Evolutionary conservation across 2,113 vertebrate species (phyloP), one percentile per base, ranked within the genome.

Genomic region (Otus sunia): DNA sequence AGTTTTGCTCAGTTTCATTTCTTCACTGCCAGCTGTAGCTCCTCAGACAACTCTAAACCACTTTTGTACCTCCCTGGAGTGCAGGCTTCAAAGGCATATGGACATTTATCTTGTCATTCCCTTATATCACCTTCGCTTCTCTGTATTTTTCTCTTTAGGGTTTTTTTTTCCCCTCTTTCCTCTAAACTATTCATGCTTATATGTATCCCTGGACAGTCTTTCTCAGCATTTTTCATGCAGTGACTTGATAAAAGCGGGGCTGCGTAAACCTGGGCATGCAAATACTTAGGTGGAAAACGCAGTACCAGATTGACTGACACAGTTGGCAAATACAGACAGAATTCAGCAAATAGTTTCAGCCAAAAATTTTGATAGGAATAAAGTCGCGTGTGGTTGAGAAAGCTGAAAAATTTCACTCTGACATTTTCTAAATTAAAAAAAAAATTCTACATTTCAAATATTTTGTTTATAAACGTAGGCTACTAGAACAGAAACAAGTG

Each of bases 401-500:
- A 45, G 50, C 21, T 43, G 37, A 71, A 60, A 89, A 58, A 49
- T 4, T 27, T 37, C 30, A 39, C 36, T 49, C 50, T 34, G 34
- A 9, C 0, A 0, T 45, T 53, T 66, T 36, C 36, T 32, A 20
- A 37, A 49, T 43, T 17, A 15, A 59, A 37, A 69, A 56, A 69
- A 34, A 14, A 47, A 18, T 6, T 5, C 3, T 5, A 15, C 13
- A 2, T 27, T 60, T 82, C 47, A 62, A 77, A 29, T 2, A 23
- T 67, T 79, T 86, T 1, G 17, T 60, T 56, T 72, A 16, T 18
- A 36, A 74, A 12, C 0, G 0, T 26, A 56, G 6, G 2, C 9
- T 26, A 8, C 32, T 16, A 11, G 74, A 81, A 5, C 3, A 41
- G 8, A 67, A 71, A 59, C 10, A 49, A 76, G 20, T 3, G 18